phyloP scores from a whole-genome alignment of 2,797 vertebrate genomes.

The Cryptoblepharus egeriae region DNA sequence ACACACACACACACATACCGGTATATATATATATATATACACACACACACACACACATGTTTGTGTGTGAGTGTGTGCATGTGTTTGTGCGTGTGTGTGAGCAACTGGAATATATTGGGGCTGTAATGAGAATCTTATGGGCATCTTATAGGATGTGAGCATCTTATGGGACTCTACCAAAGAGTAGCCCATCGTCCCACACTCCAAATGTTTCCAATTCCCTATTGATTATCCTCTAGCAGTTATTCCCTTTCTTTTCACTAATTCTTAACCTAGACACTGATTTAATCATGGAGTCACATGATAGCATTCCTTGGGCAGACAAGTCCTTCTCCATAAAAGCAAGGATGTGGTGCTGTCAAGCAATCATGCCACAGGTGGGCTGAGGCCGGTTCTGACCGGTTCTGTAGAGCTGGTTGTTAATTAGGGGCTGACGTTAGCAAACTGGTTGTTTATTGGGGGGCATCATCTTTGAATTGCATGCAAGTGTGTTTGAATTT shows the following conservation, averaged over 20 bases:
- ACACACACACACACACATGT: too few species aligned
- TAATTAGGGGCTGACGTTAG: too few species aligned
- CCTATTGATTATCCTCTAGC: neutral
- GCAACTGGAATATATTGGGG: slow-evolving; percentile 34
- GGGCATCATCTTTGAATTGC: too few species aligned
- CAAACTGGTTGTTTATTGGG: too few species aligned
- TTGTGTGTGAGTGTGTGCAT: too few species aligned
- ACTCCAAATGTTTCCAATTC: neutral
- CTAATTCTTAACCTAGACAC: neutral
- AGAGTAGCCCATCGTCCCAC: too few species aligned
- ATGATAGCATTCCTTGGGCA: neutral
- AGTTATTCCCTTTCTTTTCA: neutral
- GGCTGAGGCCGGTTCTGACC: too few species aligned
- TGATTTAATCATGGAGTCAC: neutral
- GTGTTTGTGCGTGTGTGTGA: slow-evolving; percentile 16
- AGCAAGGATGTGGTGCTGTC: too few species aligned
- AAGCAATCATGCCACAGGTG: neutral
- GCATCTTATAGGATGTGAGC: neutral
- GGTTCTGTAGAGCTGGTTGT: too few species aligned
- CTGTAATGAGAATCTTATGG: neutral
- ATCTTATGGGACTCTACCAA: neutral
- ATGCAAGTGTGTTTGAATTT: too few species aligned
- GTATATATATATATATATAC: too few species aligned
- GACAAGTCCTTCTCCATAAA: neutral
- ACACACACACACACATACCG: too few species aligned